Base-by-base conservation (phyloP, 2,888 invertebrate genomes). In the Apoda limacodes region DNA sequence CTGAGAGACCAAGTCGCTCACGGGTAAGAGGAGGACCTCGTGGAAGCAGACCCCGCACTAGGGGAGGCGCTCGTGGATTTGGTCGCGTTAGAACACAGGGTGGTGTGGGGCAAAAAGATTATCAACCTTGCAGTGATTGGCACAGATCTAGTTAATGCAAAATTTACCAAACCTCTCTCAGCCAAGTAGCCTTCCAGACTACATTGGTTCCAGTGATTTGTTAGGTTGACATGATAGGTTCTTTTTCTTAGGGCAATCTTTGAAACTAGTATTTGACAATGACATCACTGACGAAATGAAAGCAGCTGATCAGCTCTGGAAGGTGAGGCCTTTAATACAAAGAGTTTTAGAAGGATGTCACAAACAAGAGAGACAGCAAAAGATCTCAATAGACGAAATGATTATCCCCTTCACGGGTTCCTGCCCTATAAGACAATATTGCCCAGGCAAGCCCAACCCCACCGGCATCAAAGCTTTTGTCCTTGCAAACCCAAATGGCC, bases 91-190 rank as follows among this genome's bases (percentile, higher is more conserved):
- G n/a, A n/a, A n/a, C n/a, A n/a, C n/a, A n/a, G n/a, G n/a, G n/a
- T n/a, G n/a, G n/a, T n/a, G n/a, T n/a, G n/a, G n/a, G n/a, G n/a
- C n/a, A n/a, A n/a, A n/a, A n/a, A n/a, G n/a, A n/a, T n/a, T n/a
- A n/a, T n/a, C n/a, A n/a, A n/a, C n/a, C n/a, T n/a, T n/a, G n/a
- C n/a, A n/a, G n/a, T n/a, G n/a, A n/a, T n/a, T n/a, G n/a, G n/a
- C n/a, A n/a, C n/a, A n/a, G n/a, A n/a, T n/a, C n/a, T n/a, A n/a
- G n/a, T n/a, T n/a, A n/a, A n/a, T n/a, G n/a, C n/a, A n/a, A n/a
- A 34, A 44, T 42, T 1, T 49, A 46, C 22, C 40, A 34, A 21
- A 45, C 41, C 0, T 37, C 30, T 5, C 35, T 50, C 3, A 45
- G 41, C 21, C 22, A 46, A n/a, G 34, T 31, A 17, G 14, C 10